Base-by-base conservation (phyloP, 2,888 invertebrate species). In the Tillus elongatus region DNA sequence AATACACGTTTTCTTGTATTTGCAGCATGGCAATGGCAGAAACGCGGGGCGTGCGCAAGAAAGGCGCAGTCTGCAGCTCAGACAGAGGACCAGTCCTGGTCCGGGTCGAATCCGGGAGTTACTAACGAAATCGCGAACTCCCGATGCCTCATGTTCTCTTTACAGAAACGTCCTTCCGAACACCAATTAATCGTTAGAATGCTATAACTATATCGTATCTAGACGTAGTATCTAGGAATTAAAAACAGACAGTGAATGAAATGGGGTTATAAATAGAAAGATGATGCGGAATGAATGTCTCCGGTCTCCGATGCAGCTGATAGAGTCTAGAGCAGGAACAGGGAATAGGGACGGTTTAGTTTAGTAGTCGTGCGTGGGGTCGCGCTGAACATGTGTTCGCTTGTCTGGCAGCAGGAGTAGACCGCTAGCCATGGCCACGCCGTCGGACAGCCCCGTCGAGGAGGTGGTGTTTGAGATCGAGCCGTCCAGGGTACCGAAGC, bases 381-480 rank as follows among this genome's bases (percentile, higher is more conserved):
- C n/a, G n/a, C n/a, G n/a, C n/a, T n/a, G n/a, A n/a, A n/a, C n/a
- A n/a, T n/a, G n/a, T n/a, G n/a, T n/a, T n/a, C n/a, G n/a, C n/a
- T n/a, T n/a, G n/a, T n/a, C n/a, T n/a, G n/a, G n/a, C n/a, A n/a
- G n/a, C n/a, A n/a, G n/a, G n/a, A n/a, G n/a, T n/a, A n/a, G n/a
- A n/a, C n/a, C n/a, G n/a, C n/a, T n/a, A 19, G n/a, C 16, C 27
- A 87, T 88, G 87, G 84, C 85, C 54, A 85, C 87, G 48, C 87
- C 87, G 45, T 86, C 87, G 41, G 87, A 88, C 49, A 86, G 85
- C 47, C 86, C 87, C 35, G 80, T 84, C 47, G 88, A 88, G 65
- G 88, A 88, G 66, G 82, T 83, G 52, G 82, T 86, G 45, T 88
- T 83, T 64, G 88, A 88, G 61, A 73, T 88, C 62, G 88, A 88